Conservation (phyloP, 2,797 vertebrate genomes). For the Alca torda region DNA sequence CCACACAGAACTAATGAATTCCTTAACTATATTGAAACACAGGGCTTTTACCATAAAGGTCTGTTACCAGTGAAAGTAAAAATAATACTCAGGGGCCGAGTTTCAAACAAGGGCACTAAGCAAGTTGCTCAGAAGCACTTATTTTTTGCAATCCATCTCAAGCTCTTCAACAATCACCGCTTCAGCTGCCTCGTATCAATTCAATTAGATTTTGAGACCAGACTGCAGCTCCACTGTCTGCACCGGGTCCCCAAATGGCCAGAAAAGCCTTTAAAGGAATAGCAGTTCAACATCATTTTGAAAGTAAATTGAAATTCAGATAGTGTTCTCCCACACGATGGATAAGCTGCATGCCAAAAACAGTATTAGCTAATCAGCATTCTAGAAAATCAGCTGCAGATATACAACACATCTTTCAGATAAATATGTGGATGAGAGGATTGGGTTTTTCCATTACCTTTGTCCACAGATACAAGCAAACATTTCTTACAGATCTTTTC, state of each 20-base stretch:
- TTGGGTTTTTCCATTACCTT: conserved; percentile 40
- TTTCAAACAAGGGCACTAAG: conserved; percentile 8
- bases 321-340: conserved; percentile 26
- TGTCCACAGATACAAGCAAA: conserved; percentile 15
- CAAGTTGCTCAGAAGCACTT: neutral
- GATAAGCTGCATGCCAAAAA: conserved; percentile 56
- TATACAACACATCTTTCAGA: conserved; percentile 48
- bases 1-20: neutral
- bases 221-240: conserved; percentile 50
- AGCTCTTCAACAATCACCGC: conserved; percentile 15
- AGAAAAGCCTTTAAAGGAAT: conserved; percentile 47
- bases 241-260: conserved; percentile 9
- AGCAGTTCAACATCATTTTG: conserved; percentile 30
- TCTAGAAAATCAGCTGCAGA: conserved; percentile 61
- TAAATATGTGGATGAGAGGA: conserved; percentile 31
- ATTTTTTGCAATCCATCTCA: conserved; percentile 17
- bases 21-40: neutral
- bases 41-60: neutral
- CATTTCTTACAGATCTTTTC: neutral
- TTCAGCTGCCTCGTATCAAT: conserved; percentile 1
- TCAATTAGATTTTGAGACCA: conserved; percentile 55
- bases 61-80: neutral
- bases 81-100: neutral
- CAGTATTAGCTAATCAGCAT: conserved; percentile 61
- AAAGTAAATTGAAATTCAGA: conserved; percentile 61